Percentiles rank a stretch among this genome's conserved stretches.
Evolutionary conservation across 2,888 invertebrate genomes (phyloP).

Genomic region (Phalera bucephala): DNA sequence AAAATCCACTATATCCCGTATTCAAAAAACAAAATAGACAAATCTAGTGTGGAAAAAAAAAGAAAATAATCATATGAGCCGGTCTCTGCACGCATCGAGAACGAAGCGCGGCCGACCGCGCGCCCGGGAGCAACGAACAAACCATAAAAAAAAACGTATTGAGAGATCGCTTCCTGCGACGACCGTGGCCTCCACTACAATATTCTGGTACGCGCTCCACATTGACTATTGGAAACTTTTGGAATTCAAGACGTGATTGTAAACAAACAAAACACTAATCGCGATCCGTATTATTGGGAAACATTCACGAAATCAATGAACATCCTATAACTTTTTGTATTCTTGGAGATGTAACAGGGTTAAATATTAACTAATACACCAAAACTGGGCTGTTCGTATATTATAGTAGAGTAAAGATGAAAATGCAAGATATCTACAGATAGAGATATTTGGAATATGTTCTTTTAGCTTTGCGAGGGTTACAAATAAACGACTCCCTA

Average conservation of each 20-base stretch:
- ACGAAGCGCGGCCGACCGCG: slow-evolving; percentile 37
- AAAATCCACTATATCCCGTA: slow-evolving; percentile 8
- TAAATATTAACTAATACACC: too few species aligned
- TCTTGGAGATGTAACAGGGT: too few species aligned
- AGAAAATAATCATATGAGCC: slow-evolving; percentile 42
- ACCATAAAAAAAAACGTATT: slow-evolving; percentile 75
- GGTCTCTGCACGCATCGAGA: slow-evolving; percentile 39
- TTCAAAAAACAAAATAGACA: slow-evolving; percentile 26
- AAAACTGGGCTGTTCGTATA: too few species aligned
- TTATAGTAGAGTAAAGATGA: too few species aligned
- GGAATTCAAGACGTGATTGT: slow-evolving; percentile 6
- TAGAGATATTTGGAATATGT: too few species aligned
- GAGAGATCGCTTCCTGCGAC: slow-evolving; percentile 80
- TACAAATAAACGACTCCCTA: too few species aligned
- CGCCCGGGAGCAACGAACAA: slow-evolving; percentile 73
- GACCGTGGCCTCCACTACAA: slow-evolving; percentile 44
- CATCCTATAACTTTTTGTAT: too few species aligned
- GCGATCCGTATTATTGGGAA: too few species aligned
- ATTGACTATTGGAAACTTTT: slow-evolving; percentile 18
- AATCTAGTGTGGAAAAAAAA: slow-evolving; percentile 30
- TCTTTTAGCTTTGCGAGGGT: too few species aligned
- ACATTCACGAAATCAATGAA: too few species aligned
- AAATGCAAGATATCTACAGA: too few species aligned
- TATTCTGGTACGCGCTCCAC: slow-evolving; percentile 33
- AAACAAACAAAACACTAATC: slow-evolving; percentile 2